Percentiles rank a stretch among this genome's conserved stretches.
These are phyloP conservation scores for Bedellia somnulentella DNA, from an alignment of 2,888 invertebrate species.

Conservation along the genomic window DNA sequence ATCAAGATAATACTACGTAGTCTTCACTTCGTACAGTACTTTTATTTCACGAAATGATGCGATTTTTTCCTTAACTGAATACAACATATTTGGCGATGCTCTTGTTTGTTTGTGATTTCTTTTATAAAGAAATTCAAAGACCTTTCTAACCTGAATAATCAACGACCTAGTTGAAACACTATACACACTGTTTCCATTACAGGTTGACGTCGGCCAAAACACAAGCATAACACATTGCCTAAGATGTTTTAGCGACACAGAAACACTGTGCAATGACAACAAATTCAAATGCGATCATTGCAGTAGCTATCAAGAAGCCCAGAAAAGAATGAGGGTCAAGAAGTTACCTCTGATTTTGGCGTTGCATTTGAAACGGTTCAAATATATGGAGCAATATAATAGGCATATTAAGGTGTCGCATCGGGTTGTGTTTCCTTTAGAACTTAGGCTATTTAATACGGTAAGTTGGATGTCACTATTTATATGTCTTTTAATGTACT, in stretches of 20 bases:
- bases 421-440: conserved; percentile 97
- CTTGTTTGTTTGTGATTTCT: no score
- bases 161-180: no score
- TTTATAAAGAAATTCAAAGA: no score
- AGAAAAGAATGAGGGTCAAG: conserved; percentile 98
- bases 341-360: conserved; percentile 97
- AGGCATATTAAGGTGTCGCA: conserved; percentile 99
- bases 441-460: conserved; percentile 95
- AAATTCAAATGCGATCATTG: conserved; percentile 99
- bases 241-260: conserved; percentile 96
- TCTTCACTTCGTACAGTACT: conserved; percentile 72
- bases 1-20: no score
- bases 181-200: no score
- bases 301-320: conserved; percentile 98
- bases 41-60: no score
- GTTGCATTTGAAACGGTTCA: conserved; percentile 94
- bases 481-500: no score
- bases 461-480: conserved; percentile 62
- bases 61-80: no score
- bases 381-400: conserved; percentile 98
- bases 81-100: no score
- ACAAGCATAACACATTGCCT: conserved; percentile 98
- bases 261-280: conserved; percentile 98
- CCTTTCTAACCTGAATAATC: no score
- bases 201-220: conserved; percentile 99